Evolutionary conservation across 2,888 invertebrate genomes (phyloP).

Genomic region (Agriopis marginaria): DNA sequence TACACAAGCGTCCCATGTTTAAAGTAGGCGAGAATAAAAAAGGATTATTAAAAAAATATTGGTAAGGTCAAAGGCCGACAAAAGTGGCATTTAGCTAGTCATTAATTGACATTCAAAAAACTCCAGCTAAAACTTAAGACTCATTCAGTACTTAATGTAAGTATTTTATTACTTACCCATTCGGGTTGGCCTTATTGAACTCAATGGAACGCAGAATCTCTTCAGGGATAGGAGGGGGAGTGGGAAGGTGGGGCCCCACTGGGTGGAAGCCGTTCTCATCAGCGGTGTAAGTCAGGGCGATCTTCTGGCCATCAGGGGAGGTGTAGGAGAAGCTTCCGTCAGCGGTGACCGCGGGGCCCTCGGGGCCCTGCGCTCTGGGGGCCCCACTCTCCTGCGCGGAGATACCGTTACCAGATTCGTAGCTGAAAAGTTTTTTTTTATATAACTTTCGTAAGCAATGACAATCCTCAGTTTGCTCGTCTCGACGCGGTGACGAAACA

Average conservation of each 20-base stretch:
- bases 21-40: too few species aligned
- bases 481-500: too few species aligned
- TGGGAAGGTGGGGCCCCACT: slow-evolving; percentile 87
- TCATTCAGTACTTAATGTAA: background rate
- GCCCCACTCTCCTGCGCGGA: slow-evolving; percentile 86
- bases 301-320: slow-evolving; percentile 88
- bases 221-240: slow-evolving; percentile 84
- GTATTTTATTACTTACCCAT: slow-evolving; percentile 66
- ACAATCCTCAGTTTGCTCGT: too few species aligned
- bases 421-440: slow-evolving; percentile 69
- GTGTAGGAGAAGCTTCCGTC: slow-evolving; percentile 89
- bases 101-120: background rate
- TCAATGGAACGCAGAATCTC: slow-evolving; percentile 84
- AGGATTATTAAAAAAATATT: too few species aligned
- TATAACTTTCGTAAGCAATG: background rate
- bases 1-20: too few species aligned
- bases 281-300: slow-evolving; percentile 88
- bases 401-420: slow-evolving; percentile 90
- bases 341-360: slow-evolving; percentile 85
- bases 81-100: too few species aligned
- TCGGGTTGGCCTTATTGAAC: slow-evolving; percentile 79
- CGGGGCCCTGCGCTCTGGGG: slow-evolving; percentile 84
- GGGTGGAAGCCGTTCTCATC: slow-evolving; percentile 91
- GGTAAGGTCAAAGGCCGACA: too few species aligned
- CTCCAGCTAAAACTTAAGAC: background rate